These are phyloP conservation scores for Glareola pratincola DNA, from an alignment of 2,113 vertebrate genomes.

Conservation along the genomic window DNA sequence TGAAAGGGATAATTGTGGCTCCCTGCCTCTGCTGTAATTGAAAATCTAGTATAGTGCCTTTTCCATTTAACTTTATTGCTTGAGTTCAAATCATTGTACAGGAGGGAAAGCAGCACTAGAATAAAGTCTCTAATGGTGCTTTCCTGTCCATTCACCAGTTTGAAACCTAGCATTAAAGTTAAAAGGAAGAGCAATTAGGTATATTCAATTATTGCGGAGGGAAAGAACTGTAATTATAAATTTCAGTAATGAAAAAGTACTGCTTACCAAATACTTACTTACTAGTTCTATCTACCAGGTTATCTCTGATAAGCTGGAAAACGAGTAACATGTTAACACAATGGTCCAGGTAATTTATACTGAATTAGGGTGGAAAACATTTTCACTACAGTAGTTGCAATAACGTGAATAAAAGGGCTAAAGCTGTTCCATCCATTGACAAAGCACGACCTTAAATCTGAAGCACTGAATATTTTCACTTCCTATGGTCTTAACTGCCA, in stretches of 20 bases:
- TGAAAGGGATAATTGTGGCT: conserved; percentile 73
- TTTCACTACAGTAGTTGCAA: not conserved
- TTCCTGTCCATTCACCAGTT: conserved; percentile 49
- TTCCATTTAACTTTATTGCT: conserved; percentile 77
- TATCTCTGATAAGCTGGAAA: not conserved
- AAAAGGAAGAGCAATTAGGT: conserved; percentile 61
- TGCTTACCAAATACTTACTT: conserved; percentile 54
- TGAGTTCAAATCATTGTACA: conserved; percentile 63
- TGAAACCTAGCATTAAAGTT: conserved; percentile 65
- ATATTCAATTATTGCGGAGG: conserved; percentile 50
- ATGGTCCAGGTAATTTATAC: not conserved
- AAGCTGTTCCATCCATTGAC: not conserved
- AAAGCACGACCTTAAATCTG: not conserved
- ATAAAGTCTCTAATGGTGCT: conserved; percentile 52
- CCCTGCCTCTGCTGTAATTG: conserved; percentile 76
- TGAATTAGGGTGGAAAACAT: not conserved
- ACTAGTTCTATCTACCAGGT: not conserved
- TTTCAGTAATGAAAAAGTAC: conserved; percentile 29
- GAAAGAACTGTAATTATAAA: conserved; percentile 49
- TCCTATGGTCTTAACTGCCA: not conserved
- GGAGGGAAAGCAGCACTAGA: conserved; percentile 42
- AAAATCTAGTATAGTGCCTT: conserved; percentile 68
- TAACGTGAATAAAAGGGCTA: not conserved
- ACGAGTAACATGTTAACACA: not conserved
- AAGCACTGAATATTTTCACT: not conserved